phyloP scores from a whole-genome alignment of 2,888 invertebrate species.

The Galerucella calmariensis region DNA sequence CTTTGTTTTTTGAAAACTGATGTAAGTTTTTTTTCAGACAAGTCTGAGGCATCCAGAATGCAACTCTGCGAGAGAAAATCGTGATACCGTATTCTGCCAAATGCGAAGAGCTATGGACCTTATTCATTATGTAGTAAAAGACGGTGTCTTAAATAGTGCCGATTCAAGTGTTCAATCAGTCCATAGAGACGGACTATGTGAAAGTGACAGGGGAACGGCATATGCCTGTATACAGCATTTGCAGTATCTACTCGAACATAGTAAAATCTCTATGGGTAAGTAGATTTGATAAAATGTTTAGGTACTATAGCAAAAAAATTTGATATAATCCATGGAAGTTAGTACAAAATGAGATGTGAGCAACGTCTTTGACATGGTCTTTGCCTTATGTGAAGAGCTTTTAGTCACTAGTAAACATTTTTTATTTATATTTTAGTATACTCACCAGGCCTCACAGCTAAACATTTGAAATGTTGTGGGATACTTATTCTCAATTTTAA shows the following conservation, averaged over 20 bases:
- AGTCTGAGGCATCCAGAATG: conserved; percentile 95
- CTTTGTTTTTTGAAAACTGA: background rate
- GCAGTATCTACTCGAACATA: conserved; percentile 87
- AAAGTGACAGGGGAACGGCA: conserved; percentile 76
- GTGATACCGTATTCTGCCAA: conserved; percentile 98
- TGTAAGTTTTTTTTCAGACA: conserved; percentile 69
- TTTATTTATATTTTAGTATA: no score
- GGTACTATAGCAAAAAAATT: no score
- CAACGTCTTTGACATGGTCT: no score
- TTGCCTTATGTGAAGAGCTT: no score
- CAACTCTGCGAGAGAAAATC: conserved; percentile 90
- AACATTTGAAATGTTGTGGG: no score
- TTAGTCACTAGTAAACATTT: no score
- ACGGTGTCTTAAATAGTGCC: conserved; percentile 81
- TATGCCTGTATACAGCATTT: conserved; percentile 85
- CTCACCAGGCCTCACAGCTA: no score
- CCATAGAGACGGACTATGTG: conserved; percentile 72
- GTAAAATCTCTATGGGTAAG: conserved; percentile 76
- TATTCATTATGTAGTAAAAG: conserved; percentile 96
- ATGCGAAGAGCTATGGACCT: conserved; percentile 97
- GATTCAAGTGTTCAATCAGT: conserved; percentile 53
- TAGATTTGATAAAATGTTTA: background rate
- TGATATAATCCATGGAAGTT: background rate
- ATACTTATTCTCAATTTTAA: no score
- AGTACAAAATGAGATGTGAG: no score